Percentiles rank a stretch among this genome's conserved stretches.
Evolutionary conservation across 2,797 vertebrate species (phyloP).

Genomic region (Cygnus olor): DNA sequence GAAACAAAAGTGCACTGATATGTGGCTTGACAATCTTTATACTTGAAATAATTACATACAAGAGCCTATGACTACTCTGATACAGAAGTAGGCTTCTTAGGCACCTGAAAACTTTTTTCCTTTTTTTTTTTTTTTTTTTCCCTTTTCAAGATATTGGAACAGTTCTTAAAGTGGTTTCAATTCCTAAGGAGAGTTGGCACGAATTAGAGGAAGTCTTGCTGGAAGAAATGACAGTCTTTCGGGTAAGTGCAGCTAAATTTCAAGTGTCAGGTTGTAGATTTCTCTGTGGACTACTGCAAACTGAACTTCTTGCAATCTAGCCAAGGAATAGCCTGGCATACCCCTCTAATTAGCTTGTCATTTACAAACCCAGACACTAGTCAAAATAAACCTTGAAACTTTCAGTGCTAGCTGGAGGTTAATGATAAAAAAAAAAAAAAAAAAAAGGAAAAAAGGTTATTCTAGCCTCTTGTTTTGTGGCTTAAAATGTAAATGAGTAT

Average conservation of each 20-base stretch:
- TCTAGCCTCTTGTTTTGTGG: slow-evolving; percentile 25
- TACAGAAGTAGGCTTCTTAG: neutral
- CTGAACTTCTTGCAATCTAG: slow-evolving; percentile 21
- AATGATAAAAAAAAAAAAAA: slow-evolving; percentile 50
- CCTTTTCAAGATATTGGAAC: slow-evolving; percentile 89
- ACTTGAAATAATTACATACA: neutral
- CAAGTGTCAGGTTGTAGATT: slow-evolving; percentile 65
- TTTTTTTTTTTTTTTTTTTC: neutral
- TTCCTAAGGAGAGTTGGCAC: slow-evolving; percentile 97
- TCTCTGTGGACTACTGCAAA: slow-evolving; percentile 68
- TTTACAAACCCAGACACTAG: slow-evolving; percentile 70
- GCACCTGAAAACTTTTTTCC: neutral
- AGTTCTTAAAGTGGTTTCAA: slow-evolving; percentile 95
- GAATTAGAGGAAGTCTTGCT: slow-evolving; percentile 97
- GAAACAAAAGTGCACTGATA: neutral
- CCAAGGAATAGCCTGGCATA: slow-evolving; percentile 59
- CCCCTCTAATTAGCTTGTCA: slow-evolving; percentile 76
- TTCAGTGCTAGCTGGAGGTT: slow-evolving; percentile 55
- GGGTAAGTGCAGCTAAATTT: slow-evolving; percentile 83
- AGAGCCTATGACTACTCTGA: neutral
- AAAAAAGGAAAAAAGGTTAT: slow-evolving; percentile 42
- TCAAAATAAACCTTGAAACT: slow-evolving; percentile 78
- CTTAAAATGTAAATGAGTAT: slow-evolving; percentile 51
- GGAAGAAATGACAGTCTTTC: slow-evolving; percentile 98
- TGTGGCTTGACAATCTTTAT: neutral